Percentiles rank a stretch among this genome's conserved stretches.
Conservation (phyloP, 2,797 vertebrate species). For the Cossypha dichroa region DNA sequence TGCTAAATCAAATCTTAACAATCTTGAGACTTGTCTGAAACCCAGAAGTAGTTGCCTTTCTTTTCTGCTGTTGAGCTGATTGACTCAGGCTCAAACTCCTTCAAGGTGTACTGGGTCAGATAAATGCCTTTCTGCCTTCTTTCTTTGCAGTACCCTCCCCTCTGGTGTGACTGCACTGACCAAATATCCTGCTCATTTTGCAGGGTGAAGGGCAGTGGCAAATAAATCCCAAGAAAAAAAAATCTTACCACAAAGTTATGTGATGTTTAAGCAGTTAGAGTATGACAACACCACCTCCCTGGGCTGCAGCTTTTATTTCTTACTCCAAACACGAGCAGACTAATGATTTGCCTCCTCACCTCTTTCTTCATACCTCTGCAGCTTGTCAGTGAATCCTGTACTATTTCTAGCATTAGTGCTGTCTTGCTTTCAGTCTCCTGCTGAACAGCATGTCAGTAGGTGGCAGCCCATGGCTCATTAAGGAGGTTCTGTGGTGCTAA, state of each 20-base stretch:
- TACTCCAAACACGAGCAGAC: background rate
- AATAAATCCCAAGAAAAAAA: background rate
- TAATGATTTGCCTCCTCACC: slow-evolving; percentile 33
- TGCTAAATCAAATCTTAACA: background rate
- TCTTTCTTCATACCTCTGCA: background rate
- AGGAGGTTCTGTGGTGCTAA: background rate
- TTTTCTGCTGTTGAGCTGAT: background rate
- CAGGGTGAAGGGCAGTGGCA: background rate
- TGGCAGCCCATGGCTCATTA: slow-evolving; percentile 62
- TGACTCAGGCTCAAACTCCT: background rate
- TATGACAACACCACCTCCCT: background rate
- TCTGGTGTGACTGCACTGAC: background rate
- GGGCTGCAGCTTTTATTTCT: background rate
- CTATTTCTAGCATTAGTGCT: slow-evolving; percentile 12
- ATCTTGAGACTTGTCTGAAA: background rate
- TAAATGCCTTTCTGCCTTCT: background rate
- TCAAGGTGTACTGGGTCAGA: background rate
- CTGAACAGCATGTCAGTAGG: slow-evolving; percentile 37
- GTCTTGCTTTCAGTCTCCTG: slow-evolving; percentile 31
- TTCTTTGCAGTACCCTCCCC: background rate
- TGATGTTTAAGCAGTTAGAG: background rate
- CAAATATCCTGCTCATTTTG: background rate
- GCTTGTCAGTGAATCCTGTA: background rate
- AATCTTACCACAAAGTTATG: background rate
- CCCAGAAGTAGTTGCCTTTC: background rate